These are phyloP conservation scores for Knipowitschia caucasica DNA, from an alignment of 2,797 vertebrate genomes.

Conservation along the genomic window DNA sequence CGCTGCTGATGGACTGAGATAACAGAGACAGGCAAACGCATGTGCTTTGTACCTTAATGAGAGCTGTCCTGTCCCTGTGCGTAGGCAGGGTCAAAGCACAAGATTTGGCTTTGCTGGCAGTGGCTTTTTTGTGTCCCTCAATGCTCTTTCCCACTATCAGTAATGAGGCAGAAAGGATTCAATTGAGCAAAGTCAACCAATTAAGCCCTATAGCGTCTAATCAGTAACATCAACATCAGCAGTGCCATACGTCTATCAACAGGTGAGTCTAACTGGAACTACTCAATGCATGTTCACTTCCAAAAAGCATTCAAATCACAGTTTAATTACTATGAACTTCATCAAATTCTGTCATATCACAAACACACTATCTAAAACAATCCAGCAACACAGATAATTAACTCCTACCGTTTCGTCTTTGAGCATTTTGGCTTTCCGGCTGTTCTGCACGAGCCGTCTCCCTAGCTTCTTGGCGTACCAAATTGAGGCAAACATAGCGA, in stretches of 20 bases:
- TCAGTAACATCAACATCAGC: conserved; percentile 9
- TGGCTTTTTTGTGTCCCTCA: conserved; percentile 13
- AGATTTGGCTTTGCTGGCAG: conserved; percentile 18
- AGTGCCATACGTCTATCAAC: conserved; percentile 43
- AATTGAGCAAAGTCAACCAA: conserved; percentile 23
- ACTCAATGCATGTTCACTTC: background rate
- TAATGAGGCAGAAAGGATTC: conserved; percentile 32
- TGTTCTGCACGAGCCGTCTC: conserved; percentile 91
- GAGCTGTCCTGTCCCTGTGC: conserved; percentile 21
- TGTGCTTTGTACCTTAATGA: conserved; percentile 35
- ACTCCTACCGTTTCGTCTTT: conserved; percentile 89
- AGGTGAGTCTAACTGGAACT: conserved; percentile 26
- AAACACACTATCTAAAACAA: background rate
- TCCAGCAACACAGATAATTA: conserved; percentile 11
- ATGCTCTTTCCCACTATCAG: conserved; percentile 12
- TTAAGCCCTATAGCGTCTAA: conserved; percentile 20
- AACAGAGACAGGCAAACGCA: conserved; percentile 26
- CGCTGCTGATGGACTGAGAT: conserved; percentile 17
- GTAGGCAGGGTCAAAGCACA: conserved; percentile 22
- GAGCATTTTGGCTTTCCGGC: conserved; percentile 89
- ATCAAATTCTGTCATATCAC: background rate
- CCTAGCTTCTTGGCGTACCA: conserved; percentile 98
- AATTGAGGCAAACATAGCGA: conserved; percentile 92
- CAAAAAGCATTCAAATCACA: background rate
- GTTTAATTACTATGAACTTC: background rate